Percentiles rank a stretch among this genome's conserved stretches.
Evolutionary conservation across 2,113 vertebrate genomes (phyloP).

Genomic region (Limanda limanda): DNA sequence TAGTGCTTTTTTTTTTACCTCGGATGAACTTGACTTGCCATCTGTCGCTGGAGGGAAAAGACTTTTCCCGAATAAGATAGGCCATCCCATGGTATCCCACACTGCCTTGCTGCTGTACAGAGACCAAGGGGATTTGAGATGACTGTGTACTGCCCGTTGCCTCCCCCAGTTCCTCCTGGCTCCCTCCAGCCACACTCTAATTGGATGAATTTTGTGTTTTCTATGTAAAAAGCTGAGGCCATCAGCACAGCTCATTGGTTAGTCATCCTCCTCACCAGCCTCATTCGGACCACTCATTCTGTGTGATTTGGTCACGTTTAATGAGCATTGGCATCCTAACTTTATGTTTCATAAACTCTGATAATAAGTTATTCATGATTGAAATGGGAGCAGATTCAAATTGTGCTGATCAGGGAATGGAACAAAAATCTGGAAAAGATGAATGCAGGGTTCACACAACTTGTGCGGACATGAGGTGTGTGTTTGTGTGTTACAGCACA

Average conservation of each 20-base stretch:
- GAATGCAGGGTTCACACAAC: not conserved
- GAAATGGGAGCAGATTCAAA: not conserved
- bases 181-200: constrained; percentile 24
- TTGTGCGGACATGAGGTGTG: not conserved
- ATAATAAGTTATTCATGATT: not conserved
- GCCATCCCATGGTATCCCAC: not conserved
- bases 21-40: constrained; percentile 76
- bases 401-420: not conserved
- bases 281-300: not conserved
- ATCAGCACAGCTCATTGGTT: not conserved
- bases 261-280: not conserved
- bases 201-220: constrained; percentile 8
- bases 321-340: not conserved
- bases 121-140: not conserved
- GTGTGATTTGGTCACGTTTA: not conserved
- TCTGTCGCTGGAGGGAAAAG: constrained; percentile 74
- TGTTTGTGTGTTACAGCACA: not conserved
- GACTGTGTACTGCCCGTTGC: not conserved
- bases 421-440: not conserved
- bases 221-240: constrained; percentile 4
- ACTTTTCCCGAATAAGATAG: not conserved
- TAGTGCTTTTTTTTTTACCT: constrained; percentile 9
- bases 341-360: too few relatives aligned
- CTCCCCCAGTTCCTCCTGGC: not conserved
- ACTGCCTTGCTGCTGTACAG: not conserved